These are phyloP conservation scores for Sturnus vulgaris DNA, from an alignment of 2,113 vertebrate species.

Conservation along the genomic window DNA sequence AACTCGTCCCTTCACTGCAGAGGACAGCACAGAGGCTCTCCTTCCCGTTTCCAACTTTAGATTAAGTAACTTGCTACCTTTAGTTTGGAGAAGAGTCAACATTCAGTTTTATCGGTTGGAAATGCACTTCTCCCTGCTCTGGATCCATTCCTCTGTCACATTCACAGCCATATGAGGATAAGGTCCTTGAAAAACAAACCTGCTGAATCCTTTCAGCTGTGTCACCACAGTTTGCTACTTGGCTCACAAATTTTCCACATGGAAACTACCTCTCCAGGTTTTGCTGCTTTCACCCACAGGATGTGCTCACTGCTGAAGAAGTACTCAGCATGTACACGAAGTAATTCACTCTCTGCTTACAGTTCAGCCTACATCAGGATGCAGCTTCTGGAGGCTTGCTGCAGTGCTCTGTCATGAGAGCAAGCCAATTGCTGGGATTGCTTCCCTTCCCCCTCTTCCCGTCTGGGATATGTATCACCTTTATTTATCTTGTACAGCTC, in stretches of 20 bases:
- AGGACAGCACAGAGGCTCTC: background rate
- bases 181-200: background rate
- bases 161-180: background rate
- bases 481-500: constrained; percentile 45
- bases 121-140: background rate
- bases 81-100: background rate
- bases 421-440: constrained; percentile 1
- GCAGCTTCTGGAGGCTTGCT: constrained; percentile 37
- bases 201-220: background rate
- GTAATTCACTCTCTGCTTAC: constrained; percentile 6
- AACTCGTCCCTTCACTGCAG: background rate
- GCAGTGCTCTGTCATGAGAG: constrained; percentile 50
- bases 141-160: background rate
- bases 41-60: background rate
- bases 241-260: background rate
- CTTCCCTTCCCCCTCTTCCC: constrained; percentile 18
- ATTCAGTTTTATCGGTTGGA: background rate
- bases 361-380: constrained; percentile 33
- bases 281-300: background rate
- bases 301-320: constrained; percentile 1
- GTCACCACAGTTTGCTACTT: background rate
- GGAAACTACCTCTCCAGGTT: background rate
- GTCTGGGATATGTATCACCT: constrained; percentile 39
- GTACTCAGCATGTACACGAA: background rate
- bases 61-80: background rate